These are phyloP conservation scores for Hafferia zeledoni DNA, from an alignment of 2,797 vertebrate genomes.

Conservation along the genomic window DNA sequence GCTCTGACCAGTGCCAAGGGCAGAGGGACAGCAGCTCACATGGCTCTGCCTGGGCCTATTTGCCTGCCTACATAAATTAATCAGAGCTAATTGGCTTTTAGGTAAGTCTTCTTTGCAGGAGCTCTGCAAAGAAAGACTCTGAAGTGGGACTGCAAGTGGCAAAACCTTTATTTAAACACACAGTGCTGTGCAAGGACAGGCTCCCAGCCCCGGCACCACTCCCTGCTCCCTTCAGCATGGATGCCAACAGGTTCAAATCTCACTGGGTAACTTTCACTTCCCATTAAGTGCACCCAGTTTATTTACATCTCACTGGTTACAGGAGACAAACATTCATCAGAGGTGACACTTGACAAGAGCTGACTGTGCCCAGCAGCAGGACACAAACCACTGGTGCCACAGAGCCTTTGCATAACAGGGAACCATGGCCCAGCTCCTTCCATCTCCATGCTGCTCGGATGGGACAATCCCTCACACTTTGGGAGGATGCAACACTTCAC, in stretches of 20 bases:
- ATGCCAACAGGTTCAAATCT: not conserved
- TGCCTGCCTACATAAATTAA: not conserved
- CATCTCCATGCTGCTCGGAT: not conserved
- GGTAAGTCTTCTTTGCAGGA: not conserved
- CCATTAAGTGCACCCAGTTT: not conserved
- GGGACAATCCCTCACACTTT: not conserved
- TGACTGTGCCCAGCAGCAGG: not conserved
- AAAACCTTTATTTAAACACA: slow-evolving; percentile 30
- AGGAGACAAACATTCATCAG: not conserved
- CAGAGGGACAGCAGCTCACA: not conserved
- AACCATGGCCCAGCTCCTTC: not conserved
- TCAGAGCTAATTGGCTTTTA: slow-evolving; percentile 23
- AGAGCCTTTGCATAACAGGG: not conserved
- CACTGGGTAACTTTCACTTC: not conserved
- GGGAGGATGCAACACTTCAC: not conserved
- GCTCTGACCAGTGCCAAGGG: not conserved
- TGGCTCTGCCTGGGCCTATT: not conserved
- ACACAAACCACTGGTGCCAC: not conserved
- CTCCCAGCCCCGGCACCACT: accelerated
- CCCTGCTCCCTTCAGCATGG: not conserved
- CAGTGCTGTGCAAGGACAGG: not conserved
- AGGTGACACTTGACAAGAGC: not conserved
- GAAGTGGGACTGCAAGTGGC: not conserved
- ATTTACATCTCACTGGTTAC: not conserved
- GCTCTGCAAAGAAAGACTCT: not conserved